Conservation (phyloP, 2,113 vertebrate species). For the Tragelaphus strepsiceros region DNA sequence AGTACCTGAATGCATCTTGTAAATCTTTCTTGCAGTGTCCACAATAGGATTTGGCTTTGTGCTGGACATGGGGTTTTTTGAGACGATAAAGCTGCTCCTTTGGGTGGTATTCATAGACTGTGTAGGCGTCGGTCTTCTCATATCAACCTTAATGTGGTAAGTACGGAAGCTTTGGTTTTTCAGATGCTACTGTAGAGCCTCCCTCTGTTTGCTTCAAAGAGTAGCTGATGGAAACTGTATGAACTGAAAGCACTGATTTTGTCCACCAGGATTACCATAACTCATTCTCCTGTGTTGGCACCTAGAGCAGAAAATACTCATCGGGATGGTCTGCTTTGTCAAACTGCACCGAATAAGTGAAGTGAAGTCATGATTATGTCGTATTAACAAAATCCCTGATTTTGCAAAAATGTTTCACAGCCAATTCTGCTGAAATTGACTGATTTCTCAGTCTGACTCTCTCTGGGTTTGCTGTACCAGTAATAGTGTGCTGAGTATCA, state of each 20-base stretch:
- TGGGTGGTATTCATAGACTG: conserved; percentile 99
- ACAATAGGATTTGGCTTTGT: conserved; percentile 97
- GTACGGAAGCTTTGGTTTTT: conserved; percentile 60
- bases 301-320: neutral
- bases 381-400: neutral
- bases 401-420: neutral
- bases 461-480: neutral
- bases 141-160: conserved; percentile 98
- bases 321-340: neutral
- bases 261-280: neutral
- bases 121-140: conserved; percentile 94
- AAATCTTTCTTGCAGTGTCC: conserved; percentile 85
- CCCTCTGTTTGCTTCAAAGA: neutral
- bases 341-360: neutral
- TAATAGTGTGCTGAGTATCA: neutral
- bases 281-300: neutral
- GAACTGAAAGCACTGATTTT: neutral
- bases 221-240: neutral
- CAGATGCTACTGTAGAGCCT: neutral
- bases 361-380: neutral
- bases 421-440: neutral
- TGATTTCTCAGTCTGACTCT: neutral
- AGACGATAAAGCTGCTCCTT: conserved; percentile 94
- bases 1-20: neutral
- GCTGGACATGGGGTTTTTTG: conserved; percentile 92